Percentiles rank a stretch among this genome's conserved stretches.
These are phyloP conservation scores for Gymnoscopelus microlampas DNA, from an alignment of 2,797 vertebrate species.

Conservation along the genomic window DNA sequence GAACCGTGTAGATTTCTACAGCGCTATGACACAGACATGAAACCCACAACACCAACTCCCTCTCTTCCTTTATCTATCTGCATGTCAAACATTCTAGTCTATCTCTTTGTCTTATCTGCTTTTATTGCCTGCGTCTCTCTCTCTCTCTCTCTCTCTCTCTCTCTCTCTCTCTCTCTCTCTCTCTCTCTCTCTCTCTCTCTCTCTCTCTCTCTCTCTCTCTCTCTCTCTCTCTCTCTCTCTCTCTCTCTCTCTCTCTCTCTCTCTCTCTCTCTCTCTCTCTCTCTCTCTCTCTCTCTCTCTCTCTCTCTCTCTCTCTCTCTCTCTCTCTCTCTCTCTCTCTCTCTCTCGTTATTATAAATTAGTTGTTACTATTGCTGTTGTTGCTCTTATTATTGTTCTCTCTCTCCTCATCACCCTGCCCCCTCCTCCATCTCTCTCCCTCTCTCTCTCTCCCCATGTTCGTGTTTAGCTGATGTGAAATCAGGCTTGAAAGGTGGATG, in stretches of 20 bases:
- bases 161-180: no score
- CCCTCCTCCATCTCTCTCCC: constrained; percentile 34
- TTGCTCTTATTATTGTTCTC: neutral
- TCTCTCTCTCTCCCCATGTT: constrained; percentile 39
- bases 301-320: neutral
- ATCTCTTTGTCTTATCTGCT: no score
- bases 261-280: constrained; percentile 12
- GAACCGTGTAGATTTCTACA: constrained; percentile 4
- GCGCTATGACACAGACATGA: constrained; percentile 12
- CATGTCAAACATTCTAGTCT: no score
- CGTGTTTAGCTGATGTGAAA: constrained; percentile 38
- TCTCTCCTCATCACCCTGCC: constrained; percentile 19
- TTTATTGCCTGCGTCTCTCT: no score
- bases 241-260: neutral
- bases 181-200: no score
- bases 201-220: no score
- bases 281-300: neutral
- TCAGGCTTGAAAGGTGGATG: constrained; percentile 57
- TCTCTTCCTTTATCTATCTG: no score
- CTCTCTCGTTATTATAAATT: no score
- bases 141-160: no score
- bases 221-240: no score
- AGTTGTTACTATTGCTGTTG: no score
- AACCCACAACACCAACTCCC: neutral
- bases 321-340: constrained; percentile 13